Evolutionary conservation across 2,113 vertebrate genomes (phyloP), one percentile per base, ranked within the genome.

Genomic region (Chrysemys picta): DNA sequence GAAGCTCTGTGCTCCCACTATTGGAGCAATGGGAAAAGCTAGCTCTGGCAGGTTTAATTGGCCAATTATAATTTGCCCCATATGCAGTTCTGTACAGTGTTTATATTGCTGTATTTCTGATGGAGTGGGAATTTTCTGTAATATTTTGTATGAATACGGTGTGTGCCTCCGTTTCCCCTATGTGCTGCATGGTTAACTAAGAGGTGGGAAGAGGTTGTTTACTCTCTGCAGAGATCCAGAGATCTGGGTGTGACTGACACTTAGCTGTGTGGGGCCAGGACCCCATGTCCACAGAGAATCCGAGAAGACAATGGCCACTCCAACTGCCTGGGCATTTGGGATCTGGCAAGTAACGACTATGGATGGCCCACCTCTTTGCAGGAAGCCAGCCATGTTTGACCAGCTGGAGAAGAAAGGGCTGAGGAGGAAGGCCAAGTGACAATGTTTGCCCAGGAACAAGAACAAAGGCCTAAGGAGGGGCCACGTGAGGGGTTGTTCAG

Each of bases 61-160:
- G 5, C 10, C 21, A 5, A 72, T 11, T 6, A 72, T 22, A 78
- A 38, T 75, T 85, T 93, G 90, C 69, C 31, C 85, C 62, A 6
- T 78, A 3, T 1, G 1, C 2, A 31, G 1, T 87, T 88, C 72
- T 88, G 79, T 45, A 0, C 3, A 45, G 0, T 59, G 31, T 69
- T n/a, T 38, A 38, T 81, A 31, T 10, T 72, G 1, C 42, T 85
- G 42, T 69, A 82, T 94, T 85, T n/a, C 2, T 72, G n/a, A 72
- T 2, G 1, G 9, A 72, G 65, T 22, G 65, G n/a, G n/a, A 38
- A 72, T 72, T 38, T 72, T 72, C 19, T 72, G 17, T 72, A 19
- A 72, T 38, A 72, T 72, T 72, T n/a, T 72, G n/a, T 38, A 72
- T 38, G 65, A 38, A 72, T 72, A 22, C n/a, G 22, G 9, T 21